These are phyloP conservation scores for Anagyrus pseudococci DNA, from an alignment of 2,888 invertebrate genomes.

Conservation along the genomic window DNA sequence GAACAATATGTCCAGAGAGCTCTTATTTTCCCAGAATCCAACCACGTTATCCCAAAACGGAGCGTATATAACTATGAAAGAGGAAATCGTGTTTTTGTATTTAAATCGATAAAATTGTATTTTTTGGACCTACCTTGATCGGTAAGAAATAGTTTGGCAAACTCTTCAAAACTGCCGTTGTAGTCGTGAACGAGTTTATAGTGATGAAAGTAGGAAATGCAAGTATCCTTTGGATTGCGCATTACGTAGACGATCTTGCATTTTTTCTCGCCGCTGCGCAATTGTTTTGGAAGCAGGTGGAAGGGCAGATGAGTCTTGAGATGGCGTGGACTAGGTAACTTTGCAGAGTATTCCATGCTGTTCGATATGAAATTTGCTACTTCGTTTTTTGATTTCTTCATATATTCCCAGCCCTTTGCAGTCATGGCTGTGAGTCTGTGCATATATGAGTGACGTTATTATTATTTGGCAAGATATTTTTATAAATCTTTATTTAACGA, in stretches of 20 bases:
- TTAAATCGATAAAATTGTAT: too few species aligned
- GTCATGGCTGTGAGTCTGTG: slow-evolving; percentile 44
- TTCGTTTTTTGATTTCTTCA: slow-evolving; percentile 42
- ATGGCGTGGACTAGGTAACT: slow-evolving; percentile 65
- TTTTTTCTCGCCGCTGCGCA: slow-evolving; percentile 55
- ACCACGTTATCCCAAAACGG: slow-evolving; percentile 46
- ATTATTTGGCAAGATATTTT: too few species aligned
- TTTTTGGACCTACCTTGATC: slow-evolving; percentile 67
- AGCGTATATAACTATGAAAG: slow-evolving; percentile 1
- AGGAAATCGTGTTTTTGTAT: too few species aligned
- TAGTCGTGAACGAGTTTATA: slow-evolving; percentile 68
- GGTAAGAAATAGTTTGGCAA: slow-evolving; percentile 68
- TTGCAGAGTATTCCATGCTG: slow-evolving; percentile 54
- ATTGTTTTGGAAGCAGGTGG: slow-evolving; percentile 63
- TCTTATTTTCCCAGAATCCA: slow-evolving; percentile 46
- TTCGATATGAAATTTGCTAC: slow-evolving; percentile 40
- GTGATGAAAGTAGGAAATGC: slow-evolving; percentile 74
- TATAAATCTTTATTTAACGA: not conserved
- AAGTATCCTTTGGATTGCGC: slow-evolving; percentile 70
- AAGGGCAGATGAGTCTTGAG: slow-evolving; percentile 72
- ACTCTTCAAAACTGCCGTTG: slow-evolving; percentile 65
- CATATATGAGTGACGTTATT: not conserved
- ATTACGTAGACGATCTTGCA: too few species aligned
- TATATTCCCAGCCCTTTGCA: too few species aligned
- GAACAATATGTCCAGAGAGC: slow-evolving; percentile 47